Conservation (phyloP, 2,113 vertebrate species). For the Caranx melampygus region DNA sequence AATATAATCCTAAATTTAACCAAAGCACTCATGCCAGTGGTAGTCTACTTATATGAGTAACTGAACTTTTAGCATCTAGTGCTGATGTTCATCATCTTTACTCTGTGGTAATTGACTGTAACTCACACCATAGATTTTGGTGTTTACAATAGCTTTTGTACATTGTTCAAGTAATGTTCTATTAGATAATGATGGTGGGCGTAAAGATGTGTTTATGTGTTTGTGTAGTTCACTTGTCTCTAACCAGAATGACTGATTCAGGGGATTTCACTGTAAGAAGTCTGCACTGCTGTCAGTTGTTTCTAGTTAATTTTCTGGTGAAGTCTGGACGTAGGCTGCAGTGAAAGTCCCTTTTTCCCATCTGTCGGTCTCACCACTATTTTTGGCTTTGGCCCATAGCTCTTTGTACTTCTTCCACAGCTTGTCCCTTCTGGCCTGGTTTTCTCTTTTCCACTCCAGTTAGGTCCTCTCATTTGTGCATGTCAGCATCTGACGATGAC, state of each 20-base stretch:
- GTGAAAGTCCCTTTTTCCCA: constrained; percentile 6
- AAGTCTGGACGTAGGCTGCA: neutral
- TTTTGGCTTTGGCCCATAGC: constrained; percentile 3
- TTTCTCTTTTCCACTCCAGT: neutral
- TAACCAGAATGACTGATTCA: neutral
- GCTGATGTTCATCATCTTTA: neutral
- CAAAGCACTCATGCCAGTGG: neutral
- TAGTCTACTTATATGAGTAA: neutral
- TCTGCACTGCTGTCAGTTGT: too few species aligned
- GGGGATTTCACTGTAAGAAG: too few species aligned
- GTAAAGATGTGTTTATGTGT: neutral
- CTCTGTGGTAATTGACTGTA: neutral
- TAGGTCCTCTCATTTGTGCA: neutral
- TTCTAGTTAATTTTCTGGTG: neutral
- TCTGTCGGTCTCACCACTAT: neutral
- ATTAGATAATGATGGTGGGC: neutral
- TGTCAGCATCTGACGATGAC: neutral
- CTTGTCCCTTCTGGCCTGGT: constrained; percentile 3
- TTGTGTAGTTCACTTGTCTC: neutral
- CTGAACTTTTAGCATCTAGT: neutral
- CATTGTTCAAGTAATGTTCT: neutral
- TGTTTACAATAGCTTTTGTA: neutral
- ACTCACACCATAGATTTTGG: neutral
- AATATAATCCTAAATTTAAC: too few species aligned
- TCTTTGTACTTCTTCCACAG: constrained; percentile 6